phyloP scores from a whole-genome alignment of 2,797 vertebrate species.

The Eremophila alpestris region DNA sequence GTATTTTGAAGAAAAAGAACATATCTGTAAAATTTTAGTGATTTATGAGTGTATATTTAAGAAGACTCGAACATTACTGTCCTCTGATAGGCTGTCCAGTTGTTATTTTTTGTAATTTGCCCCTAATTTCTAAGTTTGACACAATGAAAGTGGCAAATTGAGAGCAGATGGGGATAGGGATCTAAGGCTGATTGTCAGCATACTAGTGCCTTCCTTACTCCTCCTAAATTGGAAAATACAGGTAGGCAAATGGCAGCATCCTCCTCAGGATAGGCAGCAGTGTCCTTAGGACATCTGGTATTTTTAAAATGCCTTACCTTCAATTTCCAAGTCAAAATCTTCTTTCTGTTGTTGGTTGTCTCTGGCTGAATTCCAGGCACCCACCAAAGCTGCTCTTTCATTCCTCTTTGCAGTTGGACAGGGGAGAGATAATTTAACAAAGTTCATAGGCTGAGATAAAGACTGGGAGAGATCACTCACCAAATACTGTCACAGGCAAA shows the following conservation, averaged over 20 bases:
- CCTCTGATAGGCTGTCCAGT: background rate
- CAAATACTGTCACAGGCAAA: background rate
- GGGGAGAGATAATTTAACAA: background rate
- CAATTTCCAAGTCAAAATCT: background rate
- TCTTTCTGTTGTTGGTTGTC: background rate
- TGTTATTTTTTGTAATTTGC: background rate
- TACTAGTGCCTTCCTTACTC: background rate
- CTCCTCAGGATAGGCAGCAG: background rate
- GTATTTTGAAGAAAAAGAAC: background rate
- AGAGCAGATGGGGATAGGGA: background rate
- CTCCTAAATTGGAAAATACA: background rate
- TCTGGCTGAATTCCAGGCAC: background rate
- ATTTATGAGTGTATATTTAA: background rate
- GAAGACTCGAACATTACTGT: background rate
- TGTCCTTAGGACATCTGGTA: background rate
- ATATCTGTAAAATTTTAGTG: background rate
- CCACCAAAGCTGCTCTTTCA: background rate
- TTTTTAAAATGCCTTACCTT: background rate
- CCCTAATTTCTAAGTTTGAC: background rate
- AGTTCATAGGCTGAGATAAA: background rate
- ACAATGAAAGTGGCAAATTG: background rate
- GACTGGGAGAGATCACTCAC: background rate
- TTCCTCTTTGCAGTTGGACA: background rate
- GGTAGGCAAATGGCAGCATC: background rate
- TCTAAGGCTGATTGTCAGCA: background rate